These are phyloP conservation scores for Taenaris catops DNA, from an alignment of 2,888 invertebrate genomes.

Conservation along the genomic window DNA sequence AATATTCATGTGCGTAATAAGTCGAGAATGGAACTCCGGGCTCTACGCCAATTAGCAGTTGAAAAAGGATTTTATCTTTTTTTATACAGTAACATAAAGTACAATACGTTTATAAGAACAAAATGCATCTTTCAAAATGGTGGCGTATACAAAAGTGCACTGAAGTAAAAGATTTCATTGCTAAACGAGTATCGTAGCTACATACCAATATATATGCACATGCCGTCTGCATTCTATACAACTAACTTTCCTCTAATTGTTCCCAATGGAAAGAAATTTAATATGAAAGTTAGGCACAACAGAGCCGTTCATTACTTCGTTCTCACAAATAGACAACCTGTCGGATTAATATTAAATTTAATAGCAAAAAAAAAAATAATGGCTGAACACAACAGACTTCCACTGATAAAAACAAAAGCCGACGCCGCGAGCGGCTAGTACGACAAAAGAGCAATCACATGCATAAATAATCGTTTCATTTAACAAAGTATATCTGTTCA, in stretches of 20 bases:
- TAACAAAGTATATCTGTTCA: slow-evolving; percentile 15
- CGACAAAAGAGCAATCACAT: slow-evolving; percentile 7
- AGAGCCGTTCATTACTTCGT: slow-evolving; percentile 3
- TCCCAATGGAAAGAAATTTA: not conserved
- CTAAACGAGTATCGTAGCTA: too few species aligned
- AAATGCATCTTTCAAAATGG: too few species aligned
- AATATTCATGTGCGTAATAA: too few species aligned
- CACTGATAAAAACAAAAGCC: slow-evolving; percentile 4
- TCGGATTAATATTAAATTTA: slow-evolving; percentile 9
- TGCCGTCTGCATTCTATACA: too few species aligned
- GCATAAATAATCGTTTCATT: slow-evolving; percentile 17
- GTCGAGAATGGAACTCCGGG: too few species aligned
- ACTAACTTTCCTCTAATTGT: slow-evolving; percentile 8
- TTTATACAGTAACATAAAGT: too few species aligned
- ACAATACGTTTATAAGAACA: too few species aligned
- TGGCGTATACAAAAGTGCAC: too few species aligned
- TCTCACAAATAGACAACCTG: slow-evolving; percentile 1
- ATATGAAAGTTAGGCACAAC: slow-evolving; percentile 4
- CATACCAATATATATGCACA: too few species aligned
- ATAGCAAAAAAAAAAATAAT: slow-evolving; percentile 1
- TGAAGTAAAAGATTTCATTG: too few species aligned
- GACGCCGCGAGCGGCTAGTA: not conserved
- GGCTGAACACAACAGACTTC: slow-evolving; percentile 1
- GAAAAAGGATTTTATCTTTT: too few species aligned
- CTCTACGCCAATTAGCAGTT: too few species aligned